Conservation (phyloP, 2,888 invertebrate species). For the Timema cristinae region DNA sequence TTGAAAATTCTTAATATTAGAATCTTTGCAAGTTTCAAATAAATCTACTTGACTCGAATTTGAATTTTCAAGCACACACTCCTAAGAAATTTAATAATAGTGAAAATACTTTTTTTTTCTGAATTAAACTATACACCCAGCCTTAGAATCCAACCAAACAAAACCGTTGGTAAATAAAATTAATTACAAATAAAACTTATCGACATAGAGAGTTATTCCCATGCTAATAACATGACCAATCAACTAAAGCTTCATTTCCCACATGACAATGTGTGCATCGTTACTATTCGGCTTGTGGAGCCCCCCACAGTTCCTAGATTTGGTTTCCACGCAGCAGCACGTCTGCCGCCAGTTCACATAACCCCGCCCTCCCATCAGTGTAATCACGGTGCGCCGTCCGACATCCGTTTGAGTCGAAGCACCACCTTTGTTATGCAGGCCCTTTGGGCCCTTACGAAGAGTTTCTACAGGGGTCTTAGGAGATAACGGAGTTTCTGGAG, state of each 20-base stretch:
- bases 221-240: no score
- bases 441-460: slow-evolving; percentile 13
- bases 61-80: no score
- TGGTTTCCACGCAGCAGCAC: slow-evolving; percentile 50
- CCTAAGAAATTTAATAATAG: no score
- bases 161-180: no score
- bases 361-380: slow-evolving; percentile 83
- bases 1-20: neutral
- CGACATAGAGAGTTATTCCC: neutral
- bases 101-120: no score
- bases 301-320: slow-evolving; percentile 45
- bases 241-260: slow-evolving; percentile 79
- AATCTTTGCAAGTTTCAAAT: neutral
- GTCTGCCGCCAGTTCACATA: slow-evolving; percentile 82
- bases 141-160: no score
- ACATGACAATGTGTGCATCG: slow-evolving; percentile 85
- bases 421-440: neutral
- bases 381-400: slow-evolving; percentile 71
- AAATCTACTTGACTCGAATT: no score
- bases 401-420: slow-evolving; percentile 34
- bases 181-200: neutral
- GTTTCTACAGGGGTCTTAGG: slow-evolving; percentile 9
- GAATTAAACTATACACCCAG: no score
- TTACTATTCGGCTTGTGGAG: slow-evolving; percentile 66
- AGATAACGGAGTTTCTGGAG: slow-evolving; percentile 9